These are phyloP conservation scores for Amphipyra tragopoginis DNA, from an alignment of 2,888 invertebrate species.

Conservation along the genomic window DNA sequence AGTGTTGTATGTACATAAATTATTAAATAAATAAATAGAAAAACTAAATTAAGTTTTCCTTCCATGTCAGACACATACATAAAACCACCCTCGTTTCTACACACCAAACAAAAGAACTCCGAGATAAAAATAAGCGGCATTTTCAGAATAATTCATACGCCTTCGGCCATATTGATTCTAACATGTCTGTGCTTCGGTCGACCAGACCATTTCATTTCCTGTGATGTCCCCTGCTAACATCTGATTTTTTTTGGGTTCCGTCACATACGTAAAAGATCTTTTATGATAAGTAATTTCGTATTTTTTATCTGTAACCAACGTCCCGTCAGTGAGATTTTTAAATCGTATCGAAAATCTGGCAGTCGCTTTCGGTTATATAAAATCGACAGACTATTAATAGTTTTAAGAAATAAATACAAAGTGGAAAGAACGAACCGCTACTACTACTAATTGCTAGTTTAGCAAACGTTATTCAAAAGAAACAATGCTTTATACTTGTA, in stretches of 20 bases:
- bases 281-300: neutral
- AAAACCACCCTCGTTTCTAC: neutral
- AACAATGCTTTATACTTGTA: no score
- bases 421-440: no score
- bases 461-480: no score
- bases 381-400: no score
- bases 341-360: no score
- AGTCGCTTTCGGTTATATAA: no score
- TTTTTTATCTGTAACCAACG: neutral
- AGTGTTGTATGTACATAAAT: no score
- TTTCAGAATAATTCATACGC: constrained; percentile 42
- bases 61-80: neutral
- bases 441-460: no score
- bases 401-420: no score
- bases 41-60: neutral
- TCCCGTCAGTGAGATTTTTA: no score
- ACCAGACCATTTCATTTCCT: constrained; percentile 69
- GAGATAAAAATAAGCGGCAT: constrained; percentile 29
- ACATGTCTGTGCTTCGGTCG: constrained; percentile 45
- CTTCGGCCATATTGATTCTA: constrained; percentile 51
- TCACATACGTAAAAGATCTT: neutral
- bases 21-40: no score
- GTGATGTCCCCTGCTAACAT: constrained; percentile 47
- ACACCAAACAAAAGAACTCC: constrained; percentile 11
- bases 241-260: constrained; percentile 44